Percentiles rank a stretch among this genome's conserved stretches.
Evolutionary conservation across 2,113 vertebrate genomes (phyloP).

Genomic region (Notarius quadriscutis): DNA sequence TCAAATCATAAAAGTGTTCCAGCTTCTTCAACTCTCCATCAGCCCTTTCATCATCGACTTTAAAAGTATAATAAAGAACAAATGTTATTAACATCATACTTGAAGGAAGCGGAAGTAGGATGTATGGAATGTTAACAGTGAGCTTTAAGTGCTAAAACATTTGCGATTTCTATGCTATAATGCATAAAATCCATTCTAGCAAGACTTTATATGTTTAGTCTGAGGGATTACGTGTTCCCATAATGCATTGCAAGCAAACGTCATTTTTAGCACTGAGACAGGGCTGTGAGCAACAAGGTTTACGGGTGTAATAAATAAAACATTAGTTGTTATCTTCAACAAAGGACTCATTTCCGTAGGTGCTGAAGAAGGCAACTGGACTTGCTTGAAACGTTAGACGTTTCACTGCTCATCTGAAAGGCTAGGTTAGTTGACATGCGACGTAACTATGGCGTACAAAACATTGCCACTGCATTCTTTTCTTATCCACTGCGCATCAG

Average conservation of each 20-base stretch:
- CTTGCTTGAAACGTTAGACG: too few relatives aligned
- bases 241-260: not conserved
- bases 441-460: too few relatives aligned
- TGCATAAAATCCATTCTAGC: not conserved
- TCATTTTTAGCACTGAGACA: not conserved
- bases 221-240: not conserved
- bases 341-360: not conserved
- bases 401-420: too few relatives aligned
- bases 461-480: too few relatives aligned
- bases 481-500: too few relatives aligned
- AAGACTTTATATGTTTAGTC: not conserved
- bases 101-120: not conserved
- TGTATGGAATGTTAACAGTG: not conserved
- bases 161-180: not conserved
- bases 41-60: slow-evolving; percentile 21
- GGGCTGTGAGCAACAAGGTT: not conserved
- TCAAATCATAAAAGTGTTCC: slow-evolving; percentile 26
- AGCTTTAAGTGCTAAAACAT: not conserved
- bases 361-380: too few relatives aligned
- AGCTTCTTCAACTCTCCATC: slow-evolving; percentile 1
- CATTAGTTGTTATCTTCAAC: not conserved
- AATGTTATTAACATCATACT: not conserved
- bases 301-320: not conserved
- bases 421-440: too few relatives aligned
- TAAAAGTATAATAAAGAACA: not conserved